phyloP scores from a whole-genome alignment of 1,140 invertebrate genomes.

The Cyrtorhinus lividipennis region DNA sequence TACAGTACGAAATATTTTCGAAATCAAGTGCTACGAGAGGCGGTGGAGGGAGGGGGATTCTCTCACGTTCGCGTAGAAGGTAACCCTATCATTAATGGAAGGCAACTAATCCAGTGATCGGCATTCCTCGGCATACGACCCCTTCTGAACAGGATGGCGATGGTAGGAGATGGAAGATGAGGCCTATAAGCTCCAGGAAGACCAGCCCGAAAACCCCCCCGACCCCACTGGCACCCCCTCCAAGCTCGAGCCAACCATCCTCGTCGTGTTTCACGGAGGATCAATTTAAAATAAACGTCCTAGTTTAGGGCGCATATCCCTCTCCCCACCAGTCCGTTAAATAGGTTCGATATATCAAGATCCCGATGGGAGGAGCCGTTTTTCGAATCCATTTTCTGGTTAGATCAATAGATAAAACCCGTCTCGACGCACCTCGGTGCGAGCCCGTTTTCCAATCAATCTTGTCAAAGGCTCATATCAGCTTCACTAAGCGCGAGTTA shows the following conservation, averaged over 20 bases:
- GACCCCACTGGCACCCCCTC: too few relatives aligned
- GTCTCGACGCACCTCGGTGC: background rate
- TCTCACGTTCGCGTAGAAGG: slow-evolving; percentile 6
- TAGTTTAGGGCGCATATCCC: background rate
- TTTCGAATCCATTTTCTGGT: background rate
- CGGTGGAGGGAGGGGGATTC: background rate
- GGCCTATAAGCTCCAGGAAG: background rate
- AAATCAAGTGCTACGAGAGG: background rate
- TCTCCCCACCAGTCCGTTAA: background rate
- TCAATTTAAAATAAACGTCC: background rate
- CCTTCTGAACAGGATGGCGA: background rate
- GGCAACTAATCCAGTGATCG: slow-evolving; percentile 3
- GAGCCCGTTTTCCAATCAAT: background rate
- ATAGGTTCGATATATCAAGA: background rate
- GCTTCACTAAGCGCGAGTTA: too few relatives aligned
- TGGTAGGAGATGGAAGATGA: background rate
- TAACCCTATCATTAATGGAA: background rate
- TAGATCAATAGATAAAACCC: background rate
- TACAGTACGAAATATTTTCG: background rate
- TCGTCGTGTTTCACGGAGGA: background rate
- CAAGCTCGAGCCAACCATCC: too few relatives aligned
- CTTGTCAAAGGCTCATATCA: too few relatives aligned
- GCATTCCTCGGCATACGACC: slow-evolving; percentile 5
- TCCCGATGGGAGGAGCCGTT: background rate
- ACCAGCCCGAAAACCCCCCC: background rate